These are phyloP conservation scores for Propithecus deckenii DNA, from an alignment of 2,797 vertebrate genomes.

Conservation along the genomic window DNA sequence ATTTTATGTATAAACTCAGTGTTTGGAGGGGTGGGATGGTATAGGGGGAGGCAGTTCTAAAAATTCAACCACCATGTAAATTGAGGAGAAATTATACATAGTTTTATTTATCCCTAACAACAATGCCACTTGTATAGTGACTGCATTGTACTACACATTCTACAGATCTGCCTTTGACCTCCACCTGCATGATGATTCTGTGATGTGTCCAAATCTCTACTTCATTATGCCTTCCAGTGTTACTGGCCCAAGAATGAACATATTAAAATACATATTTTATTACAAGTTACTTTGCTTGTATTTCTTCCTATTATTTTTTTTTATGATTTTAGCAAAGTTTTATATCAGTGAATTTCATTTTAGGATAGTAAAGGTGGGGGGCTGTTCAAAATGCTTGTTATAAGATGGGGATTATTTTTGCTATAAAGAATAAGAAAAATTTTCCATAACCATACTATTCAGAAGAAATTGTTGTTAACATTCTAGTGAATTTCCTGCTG, in stretches of 20 bases:
- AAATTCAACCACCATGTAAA: neutral
- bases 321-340: slow-evolving; percentile 29
- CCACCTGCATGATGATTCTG: neutral
- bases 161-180: neutral
- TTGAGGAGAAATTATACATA: neutral
- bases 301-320: neutral
- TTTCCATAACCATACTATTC: neutral
- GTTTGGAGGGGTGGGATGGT: neutral
- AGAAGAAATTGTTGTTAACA: neutral
- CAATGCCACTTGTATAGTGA: neutral
- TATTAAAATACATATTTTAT: neutral
- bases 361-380: neutral
- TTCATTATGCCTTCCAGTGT: neutral
- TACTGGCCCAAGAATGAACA: neutral
- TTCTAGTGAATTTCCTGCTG: neutral
- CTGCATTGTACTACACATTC: neutral
- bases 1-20: neutral
- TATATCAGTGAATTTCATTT: slow-evolving; percentile 17
- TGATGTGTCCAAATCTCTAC: neutral
- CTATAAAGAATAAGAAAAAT: neutral
- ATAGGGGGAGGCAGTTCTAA: neutral
- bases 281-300: neutral
- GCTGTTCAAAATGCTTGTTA: neutral
- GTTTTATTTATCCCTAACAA: neutral
- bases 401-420: neutral